A percentile compares a stretch with the other conserved stretches of the same genome.
Evolutionary conservation across 2,113 vertebrate species (phyloP).

Genomic region (Dromiciops gliroides): DNA sequence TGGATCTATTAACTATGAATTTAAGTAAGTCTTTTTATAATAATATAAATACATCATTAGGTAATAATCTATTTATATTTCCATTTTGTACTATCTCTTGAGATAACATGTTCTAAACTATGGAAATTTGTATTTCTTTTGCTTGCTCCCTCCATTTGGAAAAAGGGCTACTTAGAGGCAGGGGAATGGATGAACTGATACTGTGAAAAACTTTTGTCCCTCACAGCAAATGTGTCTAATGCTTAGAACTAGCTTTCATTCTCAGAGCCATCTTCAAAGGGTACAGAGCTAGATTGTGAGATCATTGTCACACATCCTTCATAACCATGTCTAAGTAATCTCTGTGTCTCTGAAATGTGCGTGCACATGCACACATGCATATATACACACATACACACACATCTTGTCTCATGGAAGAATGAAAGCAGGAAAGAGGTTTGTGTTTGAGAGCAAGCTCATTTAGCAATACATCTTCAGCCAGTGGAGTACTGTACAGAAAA

Average conservation of each 20-base stretch:
- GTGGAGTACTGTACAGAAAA: neutral
- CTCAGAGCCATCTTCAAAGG: neutral
- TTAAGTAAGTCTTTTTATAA: neutral
- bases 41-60: neutral
- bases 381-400: fast-evolving
- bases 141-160: neutral
- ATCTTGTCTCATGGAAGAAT: neutral
- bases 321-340: neutral
- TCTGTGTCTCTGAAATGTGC: neutral
- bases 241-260: neutral
- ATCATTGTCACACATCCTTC: neutral
- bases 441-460: neutral
- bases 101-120: neutral
- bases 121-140: neutral
- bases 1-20: too few relatives aligned
- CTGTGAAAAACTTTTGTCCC: neutral
- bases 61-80: neutral
- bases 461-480: neutral
- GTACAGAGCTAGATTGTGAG: too few relatives aligned
- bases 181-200: too few relatives aligned
- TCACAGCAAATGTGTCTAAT: neutral
- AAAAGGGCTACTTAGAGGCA: neutral
- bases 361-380: neutral
- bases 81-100: too few relatives aligned
- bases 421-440: neutral